These are phyloP conservation scores for Heteromormyrus szaboi DNA, from an alignment of 2,797 vertebrate genomes.

Conservation along the genomic window DNA sequence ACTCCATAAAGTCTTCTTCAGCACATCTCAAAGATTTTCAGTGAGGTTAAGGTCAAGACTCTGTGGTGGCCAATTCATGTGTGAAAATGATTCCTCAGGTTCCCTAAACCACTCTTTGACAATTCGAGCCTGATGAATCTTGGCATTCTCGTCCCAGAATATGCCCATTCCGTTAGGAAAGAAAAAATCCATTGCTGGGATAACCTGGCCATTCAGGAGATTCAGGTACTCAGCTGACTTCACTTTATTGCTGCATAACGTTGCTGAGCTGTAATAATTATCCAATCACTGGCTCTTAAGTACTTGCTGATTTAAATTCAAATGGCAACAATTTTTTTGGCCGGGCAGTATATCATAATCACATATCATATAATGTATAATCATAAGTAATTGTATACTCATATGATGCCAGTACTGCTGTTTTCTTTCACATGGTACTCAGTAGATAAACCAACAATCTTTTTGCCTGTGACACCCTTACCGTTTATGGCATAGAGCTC, in stretches of 20 bases:
- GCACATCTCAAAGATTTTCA: not conserved
- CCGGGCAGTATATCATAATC: not conserved
- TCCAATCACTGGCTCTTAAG: not conserved
- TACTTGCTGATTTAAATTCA: not conserved
- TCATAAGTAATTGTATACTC: not conserved
- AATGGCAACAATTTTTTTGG: not conserved
- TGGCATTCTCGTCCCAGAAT: not conserved
- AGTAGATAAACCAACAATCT: not conserved
- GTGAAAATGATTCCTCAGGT: not conserved
- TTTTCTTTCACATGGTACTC: not conserved
- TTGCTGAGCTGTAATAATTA: not conserved
- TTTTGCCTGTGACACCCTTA: slow-evolving; percentile 41
- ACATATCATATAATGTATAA: not conserved
- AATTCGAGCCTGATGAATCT: not conserved
- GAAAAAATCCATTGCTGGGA: not conserved
- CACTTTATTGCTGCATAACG: not conserved
- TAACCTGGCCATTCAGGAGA: not conserved
- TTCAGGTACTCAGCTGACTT: not conserved
- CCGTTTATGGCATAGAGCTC: slow-evolving; percentile 81
- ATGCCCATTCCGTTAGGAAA: not conserved
- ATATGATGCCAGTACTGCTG: not conserved
- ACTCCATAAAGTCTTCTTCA: not conserved
- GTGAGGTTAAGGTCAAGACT: not conserved
- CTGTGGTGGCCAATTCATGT: not conserved
- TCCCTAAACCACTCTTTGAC: not conserved